Evolutionary conservation across 2,113 vertebrate species (phyloP), one percentile per base, ranked within the genome.

Genomic region (Apodemus sylvaticus): DNA sequence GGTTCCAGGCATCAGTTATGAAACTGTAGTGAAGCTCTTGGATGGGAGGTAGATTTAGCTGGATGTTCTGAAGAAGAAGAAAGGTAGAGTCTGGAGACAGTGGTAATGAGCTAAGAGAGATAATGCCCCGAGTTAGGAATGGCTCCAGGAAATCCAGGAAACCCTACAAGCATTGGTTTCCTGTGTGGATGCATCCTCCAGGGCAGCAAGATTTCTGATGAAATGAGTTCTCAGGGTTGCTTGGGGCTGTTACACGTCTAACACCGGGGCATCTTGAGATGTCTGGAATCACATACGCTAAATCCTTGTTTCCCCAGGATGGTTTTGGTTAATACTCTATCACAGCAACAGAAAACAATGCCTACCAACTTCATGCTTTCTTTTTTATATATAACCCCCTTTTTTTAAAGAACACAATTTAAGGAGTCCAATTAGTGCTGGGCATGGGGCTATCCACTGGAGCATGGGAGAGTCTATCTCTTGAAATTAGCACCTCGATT

Each of bases 391-490:
- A 39, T 39, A 60, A 60, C 11, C 36, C 36, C 9, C 34, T 34
- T 78, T 82, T 82, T n/a, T n/a, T n/a, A n/a, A 58, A 39, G 3
- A 29, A 29, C n/a, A 42, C 13, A 83, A 2, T 16, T 66, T 66
- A 66, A 66, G 12, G n/a, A 39, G n/a, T 7, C 58, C 24, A 62
- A 31, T 42, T 62, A 62, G n/a, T 29, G n/a, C 26, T 83, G 0
- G 16, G 22, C 17, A 0, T 5, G 9, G 36, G 3, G 0, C n/a
- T 13, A 60, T 14, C 36, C 7, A 58, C 31, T 78, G 4, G 22
- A 60, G n/a, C n/a, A 42, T 17, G 22, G 0, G 20, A 24, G 7
- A 36, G 22, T 22, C 36, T 60, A n/a, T 26, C 36, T 60, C 79
- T 60, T 60, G 60, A 82, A 82, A 26, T 82, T 13, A 60, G 0